Percentiles rank a stretch among this genome's conserved stretches.
These are phyloP conservation scores for Hassar affinis DNA, from an alignment of 2,113 vertebrate species.

Conservation along the genomic window DNA sequence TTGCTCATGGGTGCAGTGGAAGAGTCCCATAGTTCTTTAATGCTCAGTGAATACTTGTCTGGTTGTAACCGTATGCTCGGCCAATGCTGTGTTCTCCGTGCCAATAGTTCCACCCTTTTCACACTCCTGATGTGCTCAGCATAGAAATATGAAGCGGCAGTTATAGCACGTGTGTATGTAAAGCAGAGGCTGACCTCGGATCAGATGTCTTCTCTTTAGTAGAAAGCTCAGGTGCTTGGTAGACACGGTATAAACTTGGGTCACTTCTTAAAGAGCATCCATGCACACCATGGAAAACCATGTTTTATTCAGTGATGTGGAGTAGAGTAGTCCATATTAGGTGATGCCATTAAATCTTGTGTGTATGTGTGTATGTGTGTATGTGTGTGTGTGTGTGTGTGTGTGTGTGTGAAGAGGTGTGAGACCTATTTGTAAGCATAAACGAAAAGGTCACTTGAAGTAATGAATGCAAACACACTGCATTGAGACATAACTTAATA, in stretches of 20 bases:
- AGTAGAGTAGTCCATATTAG: background rate
- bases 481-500: constrained; percentile 28
- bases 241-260: background rate
- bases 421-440: background rate
- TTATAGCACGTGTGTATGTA: constrained; percentile 12
- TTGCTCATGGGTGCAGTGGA: constrained; percentile 16
- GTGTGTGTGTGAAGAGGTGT: constrained; percentile 15
- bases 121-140: constrained; percentile 37
- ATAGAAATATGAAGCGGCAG: background rate
- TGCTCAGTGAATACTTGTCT: background rate
- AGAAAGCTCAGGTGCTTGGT: constrained; percentile 1
- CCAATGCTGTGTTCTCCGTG: constrained; percentile 16
- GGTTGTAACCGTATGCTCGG: constrained; percentile 21
- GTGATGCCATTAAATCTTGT: constrained; percentile 4
- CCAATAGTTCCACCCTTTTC: constrained; percentile 26
- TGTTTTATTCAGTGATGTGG: constrained; percentile 23
- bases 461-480: constrained; percentile 27
- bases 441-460: constrained; percentile 18
- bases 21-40: background rate
- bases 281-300: background rate
- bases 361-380: background rate
- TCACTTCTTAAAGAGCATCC: constrained; percentile 3
- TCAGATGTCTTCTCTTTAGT: constrained; percentile 24
- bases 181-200: background rate
- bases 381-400: background rate